These are phyloP conservation scores for Apamea crenata DNA, from an alignment of 2,888 invertebrate species.

Conservation along the genomic window DNA sequence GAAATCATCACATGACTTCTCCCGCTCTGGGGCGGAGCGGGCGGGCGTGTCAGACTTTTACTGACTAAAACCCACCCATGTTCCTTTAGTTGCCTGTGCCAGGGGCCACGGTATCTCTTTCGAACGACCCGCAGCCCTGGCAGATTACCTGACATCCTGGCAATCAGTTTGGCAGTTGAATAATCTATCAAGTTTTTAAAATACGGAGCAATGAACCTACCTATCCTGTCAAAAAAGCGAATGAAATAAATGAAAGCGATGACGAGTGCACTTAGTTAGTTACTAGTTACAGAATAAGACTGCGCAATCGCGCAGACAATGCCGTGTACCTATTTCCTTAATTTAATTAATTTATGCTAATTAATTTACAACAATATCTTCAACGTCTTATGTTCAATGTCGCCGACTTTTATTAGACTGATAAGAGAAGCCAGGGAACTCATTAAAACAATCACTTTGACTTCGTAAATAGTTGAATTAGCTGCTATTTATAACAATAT, in stretches of 20 bases:
- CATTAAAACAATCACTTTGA: conserved; percentile 25
- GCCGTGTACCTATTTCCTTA: neutral
- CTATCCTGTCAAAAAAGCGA: neutral
- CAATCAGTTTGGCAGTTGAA: neutral
- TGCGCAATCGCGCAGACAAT: neutral
- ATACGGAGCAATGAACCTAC: no score
- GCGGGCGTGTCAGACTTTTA: no score
- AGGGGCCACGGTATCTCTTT: no score
- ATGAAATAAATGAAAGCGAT: neutral
- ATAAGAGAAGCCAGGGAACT: conserved; percentile 50
- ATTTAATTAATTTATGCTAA: neutral
- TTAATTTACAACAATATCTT: neutral
- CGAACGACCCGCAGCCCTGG: no score
- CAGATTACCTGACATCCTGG: neutral
- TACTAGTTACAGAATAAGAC: neutral
- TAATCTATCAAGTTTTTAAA: neutral
- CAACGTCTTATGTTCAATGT: conserved; percentile 17
- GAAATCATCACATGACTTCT: no score
- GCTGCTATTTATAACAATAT: neutral
- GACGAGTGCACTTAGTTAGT: no score
- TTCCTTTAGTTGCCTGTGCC: no score
- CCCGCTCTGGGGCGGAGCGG: no score
- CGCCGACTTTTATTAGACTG: conserved; percentile 20
- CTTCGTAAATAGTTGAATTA: neutral
- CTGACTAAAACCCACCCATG: no score